A percentile compares a stretch with the other conserved stretches of the same genome.
phyloP scores from a whole-genome alignment of 2,888 invertebrate species.

The Euplexia lucipara region DNA sequence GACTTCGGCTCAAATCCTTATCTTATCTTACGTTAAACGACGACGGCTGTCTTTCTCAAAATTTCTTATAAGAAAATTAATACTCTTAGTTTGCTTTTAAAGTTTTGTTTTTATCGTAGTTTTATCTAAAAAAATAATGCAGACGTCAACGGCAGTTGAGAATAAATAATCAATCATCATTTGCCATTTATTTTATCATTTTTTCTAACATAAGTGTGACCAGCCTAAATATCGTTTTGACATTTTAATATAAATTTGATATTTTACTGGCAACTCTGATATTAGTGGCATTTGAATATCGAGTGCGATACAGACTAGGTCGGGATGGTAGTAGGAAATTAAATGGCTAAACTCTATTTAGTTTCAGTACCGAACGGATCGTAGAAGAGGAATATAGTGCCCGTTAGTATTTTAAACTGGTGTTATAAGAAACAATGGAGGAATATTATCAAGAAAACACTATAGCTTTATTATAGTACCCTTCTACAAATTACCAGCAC shows the following conservation, averaged over 20 bases:
- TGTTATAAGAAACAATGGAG: constrained; percentile 21
- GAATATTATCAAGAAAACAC: too few species aligned
- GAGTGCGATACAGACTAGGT: constrained; percentile 53
- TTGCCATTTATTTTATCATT: not conserved
- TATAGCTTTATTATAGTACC: too few species aligned
- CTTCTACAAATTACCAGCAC: too few species aligned
- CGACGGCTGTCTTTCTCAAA: not conserved
- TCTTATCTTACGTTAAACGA: not conserved
- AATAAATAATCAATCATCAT: too few species aligned
- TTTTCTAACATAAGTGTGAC: constrained; percentile 1
- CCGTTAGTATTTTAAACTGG: constrained; percentile 20
- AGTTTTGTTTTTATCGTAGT: not conserved
- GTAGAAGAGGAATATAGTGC: constrained; percentile 30
- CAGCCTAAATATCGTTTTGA: constrained; percentile 52
- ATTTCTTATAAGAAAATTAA: not conserved
- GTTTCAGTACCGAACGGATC: constrained; percentile 34
- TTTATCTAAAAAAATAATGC: not conserved
- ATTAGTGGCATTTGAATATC: constrained; percentile 67
- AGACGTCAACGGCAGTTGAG: too few species aligned
- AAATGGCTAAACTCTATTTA: constrained; percentile 52
- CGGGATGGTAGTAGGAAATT: constrained; percentile 63
- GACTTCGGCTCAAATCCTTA: too few species aligned
- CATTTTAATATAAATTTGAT: constrained; percentile 65
- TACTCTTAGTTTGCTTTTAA: not conserved
- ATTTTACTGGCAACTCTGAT: constrained; percentile 62